Conservation (phyloP, 2,113 vertebrate genomes). For the Gorsachius goisagi region DNA sequence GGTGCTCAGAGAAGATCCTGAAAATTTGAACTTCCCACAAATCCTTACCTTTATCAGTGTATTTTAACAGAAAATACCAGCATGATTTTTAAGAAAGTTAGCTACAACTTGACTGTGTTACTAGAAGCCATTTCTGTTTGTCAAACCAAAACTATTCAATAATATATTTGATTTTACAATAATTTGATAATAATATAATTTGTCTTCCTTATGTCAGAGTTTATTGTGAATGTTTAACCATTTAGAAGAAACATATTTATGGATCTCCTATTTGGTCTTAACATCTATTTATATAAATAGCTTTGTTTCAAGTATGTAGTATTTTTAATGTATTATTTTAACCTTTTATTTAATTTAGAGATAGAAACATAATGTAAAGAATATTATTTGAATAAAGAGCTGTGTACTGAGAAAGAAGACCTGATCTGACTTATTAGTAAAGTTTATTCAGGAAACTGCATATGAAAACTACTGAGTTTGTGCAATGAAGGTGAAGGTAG, state of each 20-base stretch:
- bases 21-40: not conserved
- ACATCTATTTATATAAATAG: not conserved
- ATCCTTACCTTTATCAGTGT: not conserved
- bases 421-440: not conserved
- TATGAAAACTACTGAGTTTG: not conserved
- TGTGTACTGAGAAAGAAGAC: not conserved
- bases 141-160: not conserved
- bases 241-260: not conserved
- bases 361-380: not conserved
- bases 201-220: not conserved
- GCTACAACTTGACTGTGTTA: not conserved
- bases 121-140: not conserved
- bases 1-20: not conserved
- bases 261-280: not conserved
- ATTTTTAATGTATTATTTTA: not conserved
- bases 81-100: not conserved
- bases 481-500: not conserved
- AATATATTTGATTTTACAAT: not conserved
- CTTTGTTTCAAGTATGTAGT: not conserved
- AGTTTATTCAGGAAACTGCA: not conserved
- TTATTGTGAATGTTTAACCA: not conserved
- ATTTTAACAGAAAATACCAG: not conserved
- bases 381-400: not conserved
- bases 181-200: not conserved
- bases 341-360: not conserved